phyloP scores from a whole-genome alignment of 92 coral and sea anemone species.

The Epizoanthus rinbou region DNA sequence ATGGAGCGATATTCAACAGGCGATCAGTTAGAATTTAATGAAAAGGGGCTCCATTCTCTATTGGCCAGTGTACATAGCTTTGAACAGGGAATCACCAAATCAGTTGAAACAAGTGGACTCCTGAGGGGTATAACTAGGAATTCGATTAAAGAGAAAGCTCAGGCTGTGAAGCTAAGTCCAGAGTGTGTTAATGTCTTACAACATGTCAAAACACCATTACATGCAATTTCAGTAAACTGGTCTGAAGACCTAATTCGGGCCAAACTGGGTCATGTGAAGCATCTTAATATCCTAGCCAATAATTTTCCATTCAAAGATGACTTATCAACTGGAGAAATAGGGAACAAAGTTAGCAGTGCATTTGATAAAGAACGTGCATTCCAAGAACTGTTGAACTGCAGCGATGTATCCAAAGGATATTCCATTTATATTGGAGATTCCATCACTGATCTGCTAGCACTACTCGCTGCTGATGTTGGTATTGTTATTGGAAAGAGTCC shows the following conservation, averaged over 20 bases:
- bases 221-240: conserved; percentile 91
- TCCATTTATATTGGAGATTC: conserved; percentile 92
- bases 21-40: conserved; percentile 50
- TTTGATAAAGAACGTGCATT: conserved; percentile 85
- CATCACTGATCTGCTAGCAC: conserved; percentile 83
- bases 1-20: conserved; percentile 37
- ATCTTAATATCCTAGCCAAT: conserved; percentile 73
- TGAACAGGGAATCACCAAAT: conserved; percentile 61
- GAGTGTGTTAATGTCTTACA: conserved; percentile 76
- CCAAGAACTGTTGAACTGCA: conserved; percentile 53
- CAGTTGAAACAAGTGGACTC: conserved; percentile 78
- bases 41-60: conserved; percentile 68
- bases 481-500: conserved; percentile 83
- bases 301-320: conserved; percentile 68
- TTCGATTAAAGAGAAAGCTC: conserved; percentile 63
- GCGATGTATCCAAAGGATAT: conserved; percentile 43
- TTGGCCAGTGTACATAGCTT: conserved; percentile 60
- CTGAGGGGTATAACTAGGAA: conserved; percentile 79
- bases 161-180: conserved; percentile 70
- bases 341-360: conserved; percentile 59
- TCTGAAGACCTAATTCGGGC: conserved; percentile 80
- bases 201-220: conserved; percentile 73
- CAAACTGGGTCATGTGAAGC: conserved; percentile 74
- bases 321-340: conserved; percentile 72
- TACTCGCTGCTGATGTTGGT: conserved; percentile 82